A percentile compares a stretch with the other conserved stretches of the same genome.
phyloP scores from a whole-genome alignment of 2,113 vertebrate species.

The Neotoma lepida region DNA sequence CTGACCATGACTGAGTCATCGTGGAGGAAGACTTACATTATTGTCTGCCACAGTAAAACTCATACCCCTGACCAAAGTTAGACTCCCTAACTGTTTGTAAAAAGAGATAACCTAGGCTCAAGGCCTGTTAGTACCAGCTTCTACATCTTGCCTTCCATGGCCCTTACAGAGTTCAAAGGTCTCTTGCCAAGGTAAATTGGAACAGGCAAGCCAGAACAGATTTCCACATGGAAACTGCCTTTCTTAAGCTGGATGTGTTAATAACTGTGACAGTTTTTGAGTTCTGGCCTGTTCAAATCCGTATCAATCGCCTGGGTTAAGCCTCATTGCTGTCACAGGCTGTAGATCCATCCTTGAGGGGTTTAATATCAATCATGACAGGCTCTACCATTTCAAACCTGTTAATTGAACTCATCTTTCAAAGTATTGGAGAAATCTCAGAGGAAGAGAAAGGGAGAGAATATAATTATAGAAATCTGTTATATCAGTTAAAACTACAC shows the following conservation, averaged over 20 bases:
- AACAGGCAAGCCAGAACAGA: neutral
- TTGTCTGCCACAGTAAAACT: neutral
- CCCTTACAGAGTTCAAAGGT: neutral
- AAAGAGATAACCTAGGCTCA: neutral
- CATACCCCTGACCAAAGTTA: neutral
- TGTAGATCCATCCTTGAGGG: neutral
- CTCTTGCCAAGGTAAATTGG: neutral
- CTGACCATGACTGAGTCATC: neutral
- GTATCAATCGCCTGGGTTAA: slow-evolving; percentile 31
- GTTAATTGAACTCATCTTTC: slow-evolving; percentile 70
- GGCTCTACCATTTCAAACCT: slow-evolving; percentile 36
- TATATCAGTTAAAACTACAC: neutral
- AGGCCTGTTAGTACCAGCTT: neutral
- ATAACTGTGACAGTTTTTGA: slow-evolving; percentile 47
- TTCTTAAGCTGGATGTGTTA: slow-evolving; percentile 48
- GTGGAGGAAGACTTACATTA: neutral
- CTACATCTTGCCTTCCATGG: neutral
- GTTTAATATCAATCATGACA: slow-evolving; percentile 48
- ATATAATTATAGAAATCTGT: neutral
- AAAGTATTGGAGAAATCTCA: slow-evolving; percentile 26
- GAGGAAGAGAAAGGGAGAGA: neutral
- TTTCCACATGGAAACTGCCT: neutral
- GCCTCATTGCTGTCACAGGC: slow-evolving; percentile 2
- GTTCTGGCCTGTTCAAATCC: slow-evolving; percentile 9
- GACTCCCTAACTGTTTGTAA: neutral